Base-by-base conservation (phyloP, 2,888 invertebrate species). In the Drosophila yooni region DNA sequence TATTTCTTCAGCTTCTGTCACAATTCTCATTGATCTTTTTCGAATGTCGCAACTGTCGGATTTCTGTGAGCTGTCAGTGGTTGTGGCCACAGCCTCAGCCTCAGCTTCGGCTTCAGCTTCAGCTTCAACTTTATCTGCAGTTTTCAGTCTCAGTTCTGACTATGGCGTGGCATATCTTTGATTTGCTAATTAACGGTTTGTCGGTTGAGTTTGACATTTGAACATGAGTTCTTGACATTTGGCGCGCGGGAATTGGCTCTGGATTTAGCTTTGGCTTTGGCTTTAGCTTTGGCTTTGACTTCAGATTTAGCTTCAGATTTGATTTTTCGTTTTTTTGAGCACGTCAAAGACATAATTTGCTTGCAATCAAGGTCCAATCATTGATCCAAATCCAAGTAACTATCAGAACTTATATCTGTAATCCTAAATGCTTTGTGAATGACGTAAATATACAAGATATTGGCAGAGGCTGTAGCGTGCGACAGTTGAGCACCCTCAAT, bases 161-260 rank as follows among this genome's bases (percentile, higher is more conserved):
- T 76, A 66, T 74, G 80, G 77, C 86, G 69, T 85, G 88, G 86
- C 84, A 88, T 85, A 83, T 86, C 85, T 88, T 85, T 85, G 85
- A 91, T 91, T 89, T 88, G 82, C 90, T 92, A 92, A 92, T 92
- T 92, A 92, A 90, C 91, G 91, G 92, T 91, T 91, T 91, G 90
- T 87, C 89, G 87, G 90, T 90, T 85, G 77, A 78, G 90, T 91
- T 91, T 91, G 91, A 91, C 91, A 91, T 79, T 83, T 90, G 82
- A 91, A 91, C 91, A 91, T 91, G 90, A 87, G 86, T 83, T 91
- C 88, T 89, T 91, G 91, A 91, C 91, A 91, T 90, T 89, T 87
- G 77, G 71, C 65, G 70, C 70, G 81, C 79, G 65, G 74, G 82
- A 82, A 74, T 80, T 69, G 63, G 64, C 60, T 71, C 62, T 66